Percentiles rank a stretch among this genome's conserved stretches.
Conservation (phyloP, 1,140 invertebrate genomes). For the Carcinoscorpius rotundicauda region DNA sequence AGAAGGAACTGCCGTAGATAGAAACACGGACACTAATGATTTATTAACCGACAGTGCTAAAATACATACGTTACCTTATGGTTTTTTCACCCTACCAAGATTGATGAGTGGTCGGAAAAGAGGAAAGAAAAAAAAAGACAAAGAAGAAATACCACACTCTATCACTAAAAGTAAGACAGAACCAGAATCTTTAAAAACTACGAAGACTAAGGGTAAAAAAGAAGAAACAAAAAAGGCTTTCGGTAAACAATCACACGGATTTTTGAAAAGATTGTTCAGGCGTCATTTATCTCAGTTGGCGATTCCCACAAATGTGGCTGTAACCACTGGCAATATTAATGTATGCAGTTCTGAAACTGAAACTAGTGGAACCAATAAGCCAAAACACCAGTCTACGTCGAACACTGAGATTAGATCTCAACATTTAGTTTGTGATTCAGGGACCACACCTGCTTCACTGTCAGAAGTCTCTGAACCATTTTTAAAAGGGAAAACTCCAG, state of each 20-base stretch:
- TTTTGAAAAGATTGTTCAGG: slow-evolving; percentile 6
- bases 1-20: not conserved
- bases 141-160: slow-evolving; percentile 14
- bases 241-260: slow-evolving; percentile 8
- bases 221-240: slow-evolving; percentile 1
- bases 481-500: slow-evolving; percentile 15
- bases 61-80: not conserved
- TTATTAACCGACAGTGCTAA: slow-evolving; percentile 6
- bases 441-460: too few species aligned
- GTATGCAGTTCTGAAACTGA: not conserved
- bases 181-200: not conserved
- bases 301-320: not conserved
- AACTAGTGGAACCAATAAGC: not conserved
- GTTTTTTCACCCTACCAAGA: slow-evolving; percentile 15
- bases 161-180: not conserved
- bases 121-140: slow-evolving; percentile 8
- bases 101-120: slow-evolving; percentile 14
- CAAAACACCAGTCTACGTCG: slow-evolving; percentile 4
- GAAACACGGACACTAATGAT: not conserved
- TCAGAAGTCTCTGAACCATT: too few species aligned
- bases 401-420: slow-evolving; percentile 15
- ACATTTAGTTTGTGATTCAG: slow-evolving; percentile 1
- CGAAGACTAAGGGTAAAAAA: not conserved
- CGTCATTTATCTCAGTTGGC: slow-evolving; percentile 5
- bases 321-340: too few species aligned